These are phyloP conservation scores for Fringilla coelebs DNA, from an alignment of 2,797 vertebrate genomes.

Conservation along the genomic window DNA sequence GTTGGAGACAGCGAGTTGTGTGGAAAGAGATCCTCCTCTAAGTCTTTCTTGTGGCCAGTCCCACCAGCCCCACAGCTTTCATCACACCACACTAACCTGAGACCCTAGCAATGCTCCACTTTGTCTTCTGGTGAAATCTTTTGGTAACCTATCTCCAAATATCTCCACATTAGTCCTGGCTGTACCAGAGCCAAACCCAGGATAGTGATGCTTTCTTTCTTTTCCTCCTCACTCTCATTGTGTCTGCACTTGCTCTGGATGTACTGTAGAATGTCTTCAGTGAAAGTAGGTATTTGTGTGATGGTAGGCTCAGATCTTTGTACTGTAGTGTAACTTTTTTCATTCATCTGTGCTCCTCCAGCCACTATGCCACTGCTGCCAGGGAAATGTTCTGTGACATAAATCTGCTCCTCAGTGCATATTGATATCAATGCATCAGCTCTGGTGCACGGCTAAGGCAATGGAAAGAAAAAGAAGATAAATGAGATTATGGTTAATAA, in stretches of 20 bases:
- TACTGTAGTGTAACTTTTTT: neutral
- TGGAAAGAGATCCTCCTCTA: neutral
- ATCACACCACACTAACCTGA: neutral
- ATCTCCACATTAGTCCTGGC: neutral
- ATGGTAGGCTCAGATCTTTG: neutral
- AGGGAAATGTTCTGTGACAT: neutral
- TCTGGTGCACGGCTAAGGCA: neutral
- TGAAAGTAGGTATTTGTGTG: neutral
- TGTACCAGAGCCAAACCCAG: neutral
- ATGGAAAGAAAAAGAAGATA: neutral
- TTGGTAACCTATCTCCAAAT: neutral
- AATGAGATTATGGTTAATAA: neutral
- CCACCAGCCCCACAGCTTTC: neutral
- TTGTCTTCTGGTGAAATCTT: neutral
- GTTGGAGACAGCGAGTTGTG: neutral
- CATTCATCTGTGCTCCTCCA: neutral
- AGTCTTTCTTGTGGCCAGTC: neutral
- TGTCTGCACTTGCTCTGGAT: neutral
- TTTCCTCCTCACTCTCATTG: neutral
- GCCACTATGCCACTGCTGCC: neutral
- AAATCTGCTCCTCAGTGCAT: neutral
- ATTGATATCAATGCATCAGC: neutral
- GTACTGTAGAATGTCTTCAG: neutral
- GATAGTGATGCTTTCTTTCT: neutral
- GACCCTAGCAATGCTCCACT: neutral